These are phyloP conservation scores for Adineta ricciae DNA, from an alignment of 2,888 invertebrate genomes.

Conservation along the genomic window DNA sequence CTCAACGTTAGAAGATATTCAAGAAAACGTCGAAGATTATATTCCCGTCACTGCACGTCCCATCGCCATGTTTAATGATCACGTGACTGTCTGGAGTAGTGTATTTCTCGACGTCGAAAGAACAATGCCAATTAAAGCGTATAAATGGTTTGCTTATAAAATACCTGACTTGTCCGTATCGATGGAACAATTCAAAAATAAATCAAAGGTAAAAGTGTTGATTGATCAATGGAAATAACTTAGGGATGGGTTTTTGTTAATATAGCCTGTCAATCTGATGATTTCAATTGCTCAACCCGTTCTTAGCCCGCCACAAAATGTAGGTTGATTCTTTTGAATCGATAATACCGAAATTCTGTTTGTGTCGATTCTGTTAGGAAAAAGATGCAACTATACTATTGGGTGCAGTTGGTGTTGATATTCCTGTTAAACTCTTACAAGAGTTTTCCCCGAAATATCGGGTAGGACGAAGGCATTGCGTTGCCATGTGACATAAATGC, in stretches of 20 bases:
- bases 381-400: not conserved
- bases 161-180: not conserved
- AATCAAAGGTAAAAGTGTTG: constrained; percentile 14
- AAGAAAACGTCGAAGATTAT: constrained; percentile 86
- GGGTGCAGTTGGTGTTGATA: constrained; percentile 33
- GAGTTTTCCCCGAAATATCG: constrained; percentile 31
- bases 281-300: constrained; percentile 16
- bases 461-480: not conserved
- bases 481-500: too few species aligned
- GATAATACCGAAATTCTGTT: too few species aligned
- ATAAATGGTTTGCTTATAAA: constrained; percentile 16
- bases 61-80: constrained; percentile 59
- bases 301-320: not conserved
- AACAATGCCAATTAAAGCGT: not conserved
- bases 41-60: constrained; percentile 92
- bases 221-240: too few species aligned
- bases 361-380: not conserved
- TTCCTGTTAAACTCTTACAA: constrained; percentile 28
- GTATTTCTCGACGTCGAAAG: constrained; percentile 63
- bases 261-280: not conserved
- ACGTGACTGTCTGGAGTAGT: constrained; percentile 87
- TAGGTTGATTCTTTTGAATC: not conserved
- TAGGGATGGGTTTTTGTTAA: not conserved
- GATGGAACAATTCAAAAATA: constrained; percentile 20
- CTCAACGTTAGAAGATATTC: constrained; percentile 87